Evolutionary conservation across 1,140 invertebrate species (phyloP), one percentile per base, ranked within the genome.

Genomic region (Pseudoatta argentina): DNA sequence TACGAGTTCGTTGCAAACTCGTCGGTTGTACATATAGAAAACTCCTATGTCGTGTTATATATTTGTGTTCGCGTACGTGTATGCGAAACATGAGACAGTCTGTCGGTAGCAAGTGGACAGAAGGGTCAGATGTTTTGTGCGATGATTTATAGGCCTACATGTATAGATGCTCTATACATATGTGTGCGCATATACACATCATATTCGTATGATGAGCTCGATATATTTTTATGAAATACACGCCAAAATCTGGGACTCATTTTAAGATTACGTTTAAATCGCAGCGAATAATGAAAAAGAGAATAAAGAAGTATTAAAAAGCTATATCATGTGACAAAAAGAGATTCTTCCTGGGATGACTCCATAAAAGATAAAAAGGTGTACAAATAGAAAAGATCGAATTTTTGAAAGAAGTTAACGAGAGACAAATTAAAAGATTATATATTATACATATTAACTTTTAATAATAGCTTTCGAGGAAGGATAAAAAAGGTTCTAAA

Each of bases 41-140:
- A 55, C 16, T 55, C 2, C 12, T 14, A 14, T 51, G 48, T 51
- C 2, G 48, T 51, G 14, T 61, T 7, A 4, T 48, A 6, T 67
- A n/a, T 57, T 12, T 14, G 48, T 63, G 3, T 30, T 6, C 61
- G n/a, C 64, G 8, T 16, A 51, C 12, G 18, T 81, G 30, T 69
- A 21, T 24, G 10, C 4, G 64, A 59, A 71, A 59, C 21, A 27
- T 71, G 78, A 57, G 78, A 81, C 34, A 81, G 66, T 57, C 30
- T 81, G 66, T 71, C 39, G 44, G 66, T 44, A 10, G 66, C 51
- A 71, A 71, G 66, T 81, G 34, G 64, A 81, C 78, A 67, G 51
- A 81, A 81, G 64, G 64, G 34, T 81, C 77, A 81, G 64, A 81
- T 69, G 63, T 81, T 81, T 81, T 81, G 66, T 57, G 14, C 34